phyloP scores from a whole-genome alignment of 2,797 vertebrate genomes.

The Scleropages formosus region DNA sequence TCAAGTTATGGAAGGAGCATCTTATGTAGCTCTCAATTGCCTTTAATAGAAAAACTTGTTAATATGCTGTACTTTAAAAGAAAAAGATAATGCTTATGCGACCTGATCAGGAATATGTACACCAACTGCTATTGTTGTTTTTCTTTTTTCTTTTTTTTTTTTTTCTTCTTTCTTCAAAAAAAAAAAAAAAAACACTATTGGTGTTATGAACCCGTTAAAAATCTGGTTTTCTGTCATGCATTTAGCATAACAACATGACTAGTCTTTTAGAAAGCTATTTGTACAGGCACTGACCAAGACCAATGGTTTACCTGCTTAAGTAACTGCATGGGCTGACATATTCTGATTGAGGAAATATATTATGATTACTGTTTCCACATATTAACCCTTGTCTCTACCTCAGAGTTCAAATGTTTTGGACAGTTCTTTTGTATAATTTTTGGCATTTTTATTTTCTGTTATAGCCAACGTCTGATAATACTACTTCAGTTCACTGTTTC shows the following conservation, averaged over 20 bases:
- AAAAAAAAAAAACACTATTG: constrained; percentile 9
- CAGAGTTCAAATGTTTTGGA: constrained; percentile 1
- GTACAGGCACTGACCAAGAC: background rate
- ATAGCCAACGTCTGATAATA: background rate
- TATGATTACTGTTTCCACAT: background rate
- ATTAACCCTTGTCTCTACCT: constrained; percentile 13
- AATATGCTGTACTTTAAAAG: background rate
- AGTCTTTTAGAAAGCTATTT: background rate
- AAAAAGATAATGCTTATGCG: constrained; percentile 18
- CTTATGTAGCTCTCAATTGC: background rate
- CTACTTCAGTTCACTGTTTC: background rate
- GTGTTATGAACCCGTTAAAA: constrained; percentile 4
- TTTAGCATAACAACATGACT: background rate
- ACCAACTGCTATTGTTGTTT: constrained; percentile 1
- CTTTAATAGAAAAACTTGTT: constrained; percentile 15
- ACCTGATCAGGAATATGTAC: constrained; percentile 4
- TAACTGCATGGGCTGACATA: background rate
- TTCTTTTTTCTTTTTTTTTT: too few species aligned
- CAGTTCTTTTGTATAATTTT: background rate
- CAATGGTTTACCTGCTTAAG: constrained; percentile 1
- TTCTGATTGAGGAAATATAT: background rate
- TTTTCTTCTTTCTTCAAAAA: too few species aligned
- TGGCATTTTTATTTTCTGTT: constrained; percentile 1
- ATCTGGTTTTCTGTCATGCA: background rate
- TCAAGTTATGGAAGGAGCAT: background rate